Evolutionary conservation across 2,113 vertebrate species (phyloP).

Genomic region (Trachemys scripta): DNA sequence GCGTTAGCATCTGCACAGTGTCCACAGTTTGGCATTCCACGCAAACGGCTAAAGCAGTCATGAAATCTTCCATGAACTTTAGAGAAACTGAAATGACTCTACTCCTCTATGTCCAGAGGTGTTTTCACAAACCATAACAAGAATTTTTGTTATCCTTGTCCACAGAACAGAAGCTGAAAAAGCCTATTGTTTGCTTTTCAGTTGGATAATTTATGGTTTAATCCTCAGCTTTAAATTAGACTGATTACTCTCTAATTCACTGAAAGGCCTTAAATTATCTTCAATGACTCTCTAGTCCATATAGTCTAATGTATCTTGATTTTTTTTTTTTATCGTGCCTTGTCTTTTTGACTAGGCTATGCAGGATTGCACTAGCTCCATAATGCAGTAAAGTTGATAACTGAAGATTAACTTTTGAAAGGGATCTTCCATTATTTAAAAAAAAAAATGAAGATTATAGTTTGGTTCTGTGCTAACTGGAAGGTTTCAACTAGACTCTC

Average conservation of each 20-base stretch:
- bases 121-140: constrained; percentile 84
- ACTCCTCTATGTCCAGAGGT: constrained; percentile 84
- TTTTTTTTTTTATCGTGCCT: constrained; percentile 90
- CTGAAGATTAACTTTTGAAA: constrained; percentile 84
- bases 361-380: constrained; percentile 98
- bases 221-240: constrained; percentile 91
- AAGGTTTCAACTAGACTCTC: constrained; percentile 79
- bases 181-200: constrained; percentile 82
- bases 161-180: constrained; percentile 83
- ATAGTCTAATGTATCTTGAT: constrained; percentile 79
- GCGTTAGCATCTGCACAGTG: constrained; percentile 97
- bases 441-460: constrained; percentile 70
- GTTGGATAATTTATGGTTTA: constrained; percentile 89
- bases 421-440: constrained; percentile 82
- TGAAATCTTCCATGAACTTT: constrained; percentile 86
- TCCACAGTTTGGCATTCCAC: constrained; percentile 95
- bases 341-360: constrained; percentile 95
- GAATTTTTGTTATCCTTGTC: constrained; percentile 82
- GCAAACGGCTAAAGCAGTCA: constrained; percentile 98
- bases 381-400: constrained; percentile 89
- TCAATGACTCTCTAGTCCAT: constrained; percentile 90
- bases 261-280: constrained; percentile 97
- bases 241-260: constrained; percentile 89
- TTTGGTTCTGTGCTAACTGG: constrained; percentile 80
- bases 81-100: constrained; percentile 84